Base-by-base conservation (phyloP, 2,113 vertebrate species). In the Halcyon senegalensis region DNA sequence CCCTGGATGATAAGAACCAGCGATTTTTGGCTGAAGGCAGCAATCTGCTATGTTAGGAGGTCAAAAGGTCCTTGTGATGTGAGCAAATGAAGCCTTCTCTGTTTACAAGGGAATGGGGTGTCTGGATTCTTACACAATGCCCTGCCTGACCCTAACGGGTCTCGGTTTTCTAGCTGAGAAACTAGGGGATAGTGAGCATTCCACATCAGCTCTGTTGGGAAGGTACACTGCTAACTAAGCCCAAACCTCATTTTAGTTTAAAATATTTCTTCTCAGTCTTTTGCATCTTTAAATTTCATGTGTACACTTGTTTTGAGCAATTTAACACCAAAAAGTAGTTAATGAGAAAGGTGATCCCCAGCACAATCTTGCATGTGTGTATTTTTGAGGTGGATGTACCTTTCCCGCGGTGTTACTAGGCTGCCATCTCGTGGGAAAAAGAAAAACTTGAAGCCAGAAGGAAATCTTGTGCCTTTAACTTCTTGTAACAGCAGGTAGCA, bases 361-460 rank as follows among this genome's bases (percentile, higher is more conserved):
- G 33, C 77, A 13, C 13, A 17, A 4, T n/a, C 66, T 70, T 35
- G 53, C 24, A 30, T 48, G 28, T 46, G 9, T 70, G 56, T 60
- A 10, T 63, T n/a, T 68, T 35, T 51, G 74, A 85, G 67, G 60
- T 14, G 78, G 37, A 46, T 30, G 44, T 82, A 62, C 39, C 37
- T 39, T 79, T 79, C 56, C 46, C 5, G 9, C n/a, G 8, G 84
- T 74, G 92, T 89, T 94, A 59, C 59, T 75, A 94, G 97, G 87
- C 96, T 97, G 97, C 97, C 97, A 97, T 95, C 97, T 97, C 55
- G 97, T 97, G 97, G 97, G 81, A 87, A 78, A 84, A 88, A 83
- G 37, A 24, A 80, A 92, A 73, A 94, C 44, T 31, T 55, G 53
- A 94, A 82, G 87, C 24, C 46, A 55, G 72, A 66, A 78, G 64